These are phyloP conservation scores for Calyptommatus sinebrachiatus DNA, from an alignment of 2,113 vertebrate species.

Conservation along the genomic window DNA sequence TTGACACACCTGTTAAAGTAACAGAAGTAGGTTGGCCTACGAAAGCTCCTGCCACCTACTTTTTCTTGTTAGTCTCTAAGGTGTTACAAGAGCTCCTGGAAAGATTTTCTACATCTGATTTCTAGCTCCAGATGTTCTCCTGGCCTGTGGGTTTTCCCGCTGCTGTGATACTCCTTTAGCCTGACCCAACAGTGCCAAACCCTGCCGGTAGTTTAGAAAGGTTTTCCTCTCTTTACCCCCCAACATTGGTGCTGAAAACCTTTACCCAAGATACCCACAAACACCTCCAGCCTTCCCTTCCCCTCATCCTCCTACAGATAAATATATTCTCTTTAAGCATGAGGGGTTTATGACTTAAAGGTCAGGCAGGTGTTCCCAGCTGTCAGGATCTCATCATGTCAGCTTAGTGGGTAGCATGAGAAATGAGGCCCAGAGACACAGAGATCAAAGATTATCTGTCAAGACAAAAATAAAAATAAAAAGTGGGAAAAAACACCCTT, in stretches of 20 bases:
- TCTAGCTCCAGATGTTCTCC: no score
- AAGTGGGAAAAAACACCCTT: not conserved
- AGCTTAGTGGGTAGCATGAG: slow-evolving; percentile 15
- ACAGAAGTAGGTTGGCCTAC: no score
- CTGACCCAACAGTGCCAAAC: not conserved
- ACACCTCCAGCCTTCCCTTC: not conserved
- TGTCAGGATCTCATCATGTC: slow-evolving; percentile 12
- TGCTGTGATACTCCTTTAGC: not conserved
- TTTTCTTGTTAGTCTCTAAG: no score
- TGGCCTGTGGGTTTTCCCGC: no score
- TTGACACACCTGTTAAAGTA: no score
- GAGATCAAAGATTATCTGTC: not conserved
- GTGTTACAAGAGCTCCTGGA: no score
- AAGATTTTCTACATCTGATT: no score
- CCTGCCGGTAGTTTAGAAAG: no score
- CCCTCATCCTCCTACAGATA: not conserved
- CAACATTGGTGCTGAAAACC: not conserved
- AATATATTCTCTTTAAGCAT: slow-evolving; percentile 27
- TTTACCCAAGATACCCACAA: not conserved
- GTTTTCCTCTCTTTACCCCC: no score
- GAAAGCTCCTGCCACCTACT: no score
- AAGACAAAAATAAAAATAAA: not conserved
- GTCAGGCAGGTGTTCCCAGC: slow-evolving; percentile 17
- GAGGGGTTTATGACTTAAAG: slow-evolving; percentile 26
- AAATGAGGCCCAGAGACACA: not conserved